Conservation (phyloP, 2,888 invertebrate species). For the Abrostola tripartita region DNA sequence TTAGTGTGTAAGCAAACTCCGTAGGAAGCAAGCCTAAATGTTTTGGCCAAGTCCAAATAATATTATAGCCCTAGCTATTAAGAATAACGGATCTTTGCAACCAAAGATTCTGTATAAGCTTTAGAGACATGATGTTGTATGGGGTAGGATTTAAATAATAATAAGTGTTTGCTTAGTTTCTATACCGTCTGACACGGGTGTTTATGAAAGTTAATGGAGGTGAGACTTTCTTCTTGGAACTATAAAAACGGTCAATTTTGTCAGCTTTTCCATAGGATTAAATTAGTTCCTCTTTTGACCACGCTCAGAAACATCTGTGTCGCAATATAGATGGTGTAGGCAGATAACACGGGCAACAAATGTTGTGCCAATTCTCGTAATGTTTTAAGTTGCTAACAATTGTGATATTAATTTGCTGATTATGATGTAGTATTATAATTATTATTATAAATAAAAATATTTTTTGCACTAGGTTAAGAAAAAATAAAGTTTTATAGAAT, state of each 20-base stretch:
- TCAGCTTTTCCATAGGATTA: no score
- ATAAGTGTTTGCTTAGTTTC: conserved; percentile 9
- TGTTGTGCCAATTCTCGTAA: conserved; percentile 1
- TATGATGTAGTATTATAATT: conserved; percentile 2
- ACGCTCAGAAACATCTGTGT: no score
- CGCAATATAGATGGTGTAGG: conserved; percentile 4
- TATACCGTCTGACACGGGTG: background rate
- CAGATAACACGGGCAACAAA: conserved; percentile 6
- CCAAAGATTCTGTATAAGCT: conserved; percentile 49
- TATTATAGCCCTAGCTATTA: conserved; percentile 24
- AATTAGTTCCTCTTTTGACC: no score
- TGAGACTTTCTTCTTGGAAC: no score
- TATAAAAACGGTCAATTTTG: no score
- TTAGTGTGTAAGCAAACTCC: conserved; percentile 22
- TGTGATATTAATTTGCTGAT: conserved; percentile 15
- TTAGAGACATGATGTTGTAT: conserved; percentile 7
- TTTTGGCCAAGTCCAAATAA: conserved; percentile 1
- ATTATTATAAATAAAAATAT: conserved; percentile 11
- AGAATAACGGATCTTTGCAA: conserved; percentile 29
- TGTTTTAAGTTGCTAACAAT: conserved; percentile 5
- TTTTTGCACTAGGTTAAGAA: conserved; percentile 19
- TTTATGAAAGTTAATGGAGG: no score
- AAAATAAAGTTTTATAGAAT: background rate
- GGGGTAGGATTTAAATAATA: conserved; percentile 2
- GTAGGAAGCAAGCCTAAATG: conserved; percentile 11